These are phyloP conservation scores for Raja brachyura DNA, from an alignment of 2,113 vertebrate genomes.

Conservation along the genomic window DNA sequence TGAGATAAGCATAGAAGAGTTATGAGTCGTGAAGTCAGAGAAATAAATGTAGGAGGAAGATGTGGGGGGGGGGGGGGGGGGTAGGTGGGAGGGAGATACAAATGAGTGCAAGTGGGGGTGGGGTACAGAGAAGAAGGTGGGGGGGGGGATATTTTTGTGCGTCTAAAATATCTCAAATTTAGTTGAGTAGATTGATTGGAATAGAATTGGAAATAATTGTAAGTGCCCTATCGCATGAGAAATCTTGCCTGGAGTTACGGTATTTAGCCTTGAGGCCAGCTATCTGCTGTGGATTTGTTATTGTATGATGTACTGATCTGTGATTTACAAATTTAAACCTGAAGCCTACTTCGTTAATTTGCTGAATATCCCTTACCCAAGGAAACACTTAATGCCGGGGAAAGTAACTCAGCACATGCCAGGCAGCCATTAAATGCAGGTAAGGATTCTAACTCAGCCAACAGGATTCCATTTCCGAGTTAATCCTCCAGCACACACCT, in stretches of 20 bases:
- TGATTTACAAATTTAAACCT: not conserved
- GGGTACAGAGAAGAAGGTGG: no score
- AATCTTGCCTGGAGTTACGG: not conserved
- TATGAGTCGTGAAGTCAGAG: no score
- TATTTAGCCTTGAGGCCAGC: not conserved
- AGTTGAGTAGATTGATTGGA: not conserved
- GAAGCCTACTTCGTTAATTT: not conserved
- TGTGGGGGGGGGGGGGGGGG: no score
- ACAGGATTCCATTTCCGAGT: not conserved
- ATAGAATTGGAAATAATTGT: not conserved
- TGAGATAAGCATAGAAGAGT: no score
- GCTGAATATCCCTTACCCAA: not conserved
- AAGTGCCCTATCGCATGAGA: not conserved
- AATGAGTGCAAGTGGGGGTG: no score
- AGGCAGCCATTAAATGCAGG: not conserved
- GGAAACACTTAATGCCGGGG: not conserved
- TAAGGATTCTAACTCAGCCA: not conserved
- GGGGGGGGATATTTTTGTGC: no score
- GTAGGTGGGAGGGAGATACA: no score
- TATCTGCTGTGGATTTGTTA: not conserved
- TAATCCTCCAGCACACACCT: not conserved
- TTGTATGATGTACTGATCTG: not conserved
- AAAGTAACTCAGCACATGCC: not conserved
- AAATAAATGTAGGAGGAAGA: no score
- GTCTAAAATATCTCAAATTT: not conserved